phyloP scores from a whole-genome alignment of 2,888 invertebrate species.

The Scaptodrosophila latifasciaeformis region DNA sequence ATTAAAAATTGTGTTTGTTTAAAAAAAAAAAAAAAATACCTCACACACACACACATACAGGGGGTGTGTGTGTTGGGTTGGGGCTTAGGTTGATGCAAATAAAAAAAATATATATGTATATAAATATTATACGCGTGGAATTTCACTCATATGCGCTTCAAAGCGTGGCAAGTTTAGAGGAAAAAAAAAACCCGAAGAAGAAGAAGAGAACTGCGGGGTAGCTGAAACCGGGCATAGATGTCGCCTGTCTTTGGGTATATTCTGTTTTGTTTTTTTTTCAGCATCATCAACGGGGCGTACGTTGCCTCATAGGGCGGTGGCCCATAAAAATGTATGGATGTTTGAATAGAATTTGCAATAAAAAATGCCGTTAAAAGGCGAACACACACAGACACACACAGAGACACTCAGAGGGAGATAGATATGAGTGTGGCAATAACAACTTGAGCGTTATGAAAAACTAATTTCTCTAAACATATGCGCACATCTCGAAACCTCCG shows the following conservation, averaged over 20 bases:
- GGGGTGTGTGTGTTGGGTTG: constrained; percentile 3
- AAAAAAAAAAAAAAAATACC: constrained; percentile 42
- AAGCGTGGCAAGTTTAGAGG: too few species aligned
- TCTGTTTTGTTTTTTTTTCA: too few species aligned
- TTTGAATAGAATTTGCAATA: constrained; percentile 72
- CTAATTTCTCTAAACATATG: constrained; percentile 71
- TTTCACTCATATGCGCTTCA: constrained; percentile 27
- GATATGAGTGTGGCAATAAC: constrained; percentile 51
- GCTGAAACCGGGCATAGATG: constrained; percentile 21
- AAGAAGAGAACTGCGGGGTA: too few species aligned
- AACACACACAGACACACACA: constrained; percentile 8
- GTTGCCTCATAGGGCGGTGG: constrained; percentile 23
- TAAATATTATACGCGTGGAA: too few species aligned
- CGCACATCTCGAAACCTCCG: constrained; percentile 37
- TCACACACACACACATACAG: constrained; percentile 3
- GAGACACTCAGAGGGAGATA: constrained; percentile 4
- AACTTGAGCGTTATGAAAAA: constrained; percentile 71
- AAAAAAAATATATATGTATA: too few species aligned
- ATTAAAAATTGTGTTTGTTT: constrained; percentile 75
- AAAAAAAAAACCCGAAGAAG: too few species aligned
- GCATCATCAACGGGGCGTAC: too few species aligned
- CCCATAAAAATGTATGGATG: constrained; percentile 69
- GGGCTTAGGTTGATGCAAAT: too few species aligned
- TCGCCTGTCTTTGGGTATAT: constrained; percentile 23
- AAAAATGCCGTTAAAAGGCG: constrained; percentile 69